A percentile compares a stretch with the other conserved stretches of the same genome.
phyloP scores from a whole-genome alignment of 2,888 invertebrate species.

The Cerastis leucographa region DNA sequence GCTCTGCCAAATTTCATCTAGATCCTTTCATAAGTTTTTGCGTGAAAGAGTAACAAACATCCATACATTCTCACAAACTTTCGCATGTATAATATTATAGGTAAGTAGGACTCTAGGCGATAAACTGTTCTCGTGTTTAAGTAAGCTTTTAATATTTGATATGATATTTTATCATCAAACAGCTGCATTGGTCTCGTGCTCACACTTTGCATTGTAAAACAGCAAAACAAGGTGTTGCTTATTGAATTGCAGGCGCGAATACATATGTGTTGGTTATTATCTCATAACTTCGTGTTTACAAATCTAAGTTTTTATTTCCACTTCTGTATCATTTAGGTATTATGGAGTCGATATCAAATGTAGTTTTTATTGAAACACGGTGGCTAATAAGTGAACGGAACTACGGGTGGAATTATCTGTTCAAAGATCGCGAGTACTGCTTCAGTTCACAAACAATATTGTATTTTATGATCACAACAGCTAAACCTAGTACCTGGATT shows the following conservation, averaged over 20 bases:
- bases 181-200: constrained; percentile 42
- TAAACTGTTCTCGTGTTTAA: background rate
- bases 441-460: constrained; percentile 31
- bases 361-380: constrained; percentile 33
- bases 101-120: background rate
- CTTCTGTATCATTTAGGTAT: constrained; percentile 7
- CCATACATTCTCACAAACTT: no score
- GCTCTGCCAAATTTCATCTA: no score
- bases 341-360: constrained; percentile 20
- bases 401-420: constrained; percentile 18
- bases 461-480: constrained; percentile 34
- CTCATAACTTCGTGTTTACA: constrained; percentile 43
- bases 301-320: constrained; percentile 32
- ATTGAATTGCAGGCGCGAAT: constrained; percentile 31
- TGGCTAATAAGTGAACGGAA: constrained; percentile 36
- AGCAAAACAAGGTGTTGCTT: constrained; percentile 44
- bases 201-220: constrained; percentile 29
- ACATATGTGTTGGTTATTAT: constrained; percentile 32
- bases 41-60: no score
- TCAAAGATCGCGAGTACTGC: constrained; percentile 21
- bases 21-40: no score
- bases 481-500: background rate
- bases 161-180: constrained; percentile 30
- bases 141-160: constrained; percentile 3
- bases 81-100: no score